phyloP scores from a whole-genome alignment of 2,113 vertebrate genomes.

The Puma concolor region DNA sequence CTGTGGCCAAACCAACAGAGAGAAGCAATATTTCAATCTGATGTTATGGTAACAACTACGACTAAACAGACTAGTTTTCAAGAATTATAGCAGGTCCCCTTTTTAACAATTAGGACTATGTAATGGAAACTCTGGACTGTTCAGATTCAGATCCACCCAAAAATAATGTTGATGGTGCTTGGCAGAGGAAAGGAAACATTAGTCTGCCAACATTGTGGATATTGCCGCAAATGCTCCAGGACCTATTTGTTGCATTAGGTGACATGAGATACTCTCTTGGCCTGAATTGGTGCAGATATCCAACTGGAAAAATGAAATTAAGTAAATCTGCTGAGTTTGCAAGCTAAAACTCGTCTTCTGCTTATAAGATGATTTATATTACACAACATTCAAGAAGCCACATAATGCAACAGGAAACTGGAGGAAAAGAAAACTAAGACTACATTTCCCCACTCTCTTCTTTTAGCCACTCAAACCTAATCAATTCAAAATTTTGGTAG shows the following conservation, averaged over 20 bases:
- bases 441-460: not conserved
- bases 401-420: slow-evolving; percentile 69
- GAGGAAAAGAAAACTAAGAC: slow-evolving; percentile 48
- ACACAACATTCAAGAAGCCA: slow-evolving; percentile 75
- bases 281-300: slow-evolving; percentile 71
- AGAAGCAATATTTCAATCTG: slow-evolving; percentile 77
- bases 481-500: slow-evolving; percentile 60
- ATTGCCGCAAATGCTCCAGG: slow-evolving; percentile 77
- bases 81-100: slow-evolving; percentile 75
- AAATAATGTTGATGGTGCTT: slow-evolving; percentile 84
- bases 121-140: slow-evolving; percentile 84
- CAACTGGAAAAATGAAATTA: slow-evolving; percentile 83
- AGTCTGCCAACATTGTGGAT: slow-evolving; percentile 81
- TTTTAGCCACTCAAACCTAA: slow-evolving; percentile 68
- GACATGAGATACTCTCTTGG: slow-evolving; percentile 82
- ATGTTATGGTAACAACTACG: slow-evolving; percentile 83
- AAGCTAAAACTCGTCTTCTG: slow-evolving; percentile 72
- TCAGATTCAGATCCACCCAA: slow-evolving; percentile 83
- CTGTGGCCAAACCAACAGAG: slow-evolving; percentile 77
- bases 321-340: slow-evolving; percentile 82
- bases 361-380: slow-evolving; percentile 81
- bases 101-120: slow-evolving; percentile 84
- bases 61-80: slow-evolving; percentile 81
- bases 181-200: slow-evolving; percentile 78
- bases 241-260: slow-evolving; percentile 82